Evolutionary conservation across 2,797 vertebrate species (phyloP), one percentile per base, ranked within the genome.

Genomic region (Cuniculus paca): DNA sequence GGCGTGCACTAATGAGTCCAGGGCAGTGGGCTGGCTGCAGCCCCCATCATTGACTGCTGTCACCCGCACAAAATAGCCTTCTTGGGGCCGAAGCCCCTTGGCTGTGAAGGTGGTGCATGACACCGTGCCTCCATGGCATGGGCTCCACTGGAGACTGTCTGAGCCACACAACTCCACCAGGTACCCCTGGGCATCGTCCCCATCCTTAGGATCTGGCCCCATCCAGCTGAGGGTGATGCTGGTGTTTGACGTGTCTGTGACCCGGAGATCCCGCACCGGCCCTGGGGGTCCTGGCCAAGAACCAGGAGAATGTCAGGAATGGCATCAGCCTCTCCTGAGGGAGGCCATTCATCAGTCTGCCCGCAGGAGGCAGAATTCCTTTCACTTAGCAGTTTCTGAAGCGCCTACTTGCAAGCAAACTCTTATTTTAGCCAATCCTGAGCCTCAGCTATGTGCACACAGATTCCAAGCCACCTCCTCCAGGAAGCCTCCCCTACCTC

Each of bases 171-270:
- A 97, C 97, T 99, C 99, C 36, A 99, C 98, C 95, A 99, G 98
- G 3, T 99, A 99, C 19, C 99, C 99, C 92, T 98, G 99, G 1
- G 99, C 98, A 72, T 98, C 98, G 2, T 98, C 98, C 3, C 98
- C 98, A 0, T 97, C 97, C 93, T 98, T 98, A 0, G 97, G 65
- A 50, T 98, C 98, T 0, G 99, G 99, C 95, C 97, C 98, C 28
- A 91, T 98, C 99, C 99, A 99, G 6, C 98, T 98, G 97, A 99
- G 95, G 31, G 98, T 98, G 95, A 99, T 75, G 80, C 99, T 99
- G 79, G 89, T 98, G 95, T 98, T 98, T 0, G 99, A 98, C 0
- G 98, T 99, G 96, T 99, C 99, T 80, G 98, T 98, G 96, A 99
- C 98, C 93, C 98, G 99, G 95, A 99, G 98, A 68, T 98, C 98